A percentile compares a stretch with the other conserved stretches of the same genome.
Evolutionary conservation across 2,113 vertebrate genomes (phyloP).

Genomic region (Dolichotis patagonum): DNA sequence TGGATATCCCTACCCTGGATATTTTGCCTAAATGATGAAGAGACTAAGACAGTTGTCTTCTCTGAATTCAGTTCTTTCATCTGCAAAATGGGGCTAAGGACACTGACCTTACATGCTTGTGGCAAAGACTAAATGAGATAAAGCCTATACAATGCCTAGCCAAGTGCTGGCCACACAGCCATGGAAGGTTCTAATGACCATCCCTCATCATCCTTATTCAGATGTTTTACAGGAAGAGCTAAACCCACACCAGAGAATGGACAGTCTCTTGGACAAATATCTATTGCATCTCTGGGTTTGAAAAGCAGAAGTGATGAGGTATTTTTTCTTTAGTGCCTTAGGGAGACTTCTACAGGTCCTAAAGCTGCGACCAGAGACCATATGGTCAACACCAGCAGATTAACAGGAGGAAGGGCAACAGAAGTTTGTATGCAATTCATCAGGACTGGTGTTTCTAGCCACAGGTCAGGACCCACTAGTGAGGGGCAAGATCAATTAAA

Average conservation of each 20-base stretch:
- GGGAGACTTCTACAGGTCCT: not conserved
- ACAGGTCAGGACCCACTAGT: not conserved
- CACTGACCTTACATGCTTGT: not conserved
- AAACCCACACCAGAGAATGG: not conserved
- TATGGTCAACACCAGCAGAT: not conserved
- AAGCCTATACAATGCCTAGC: not conserved
- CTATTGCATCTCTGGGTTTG: not conserved
- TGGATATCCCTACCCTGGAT: not conserved
- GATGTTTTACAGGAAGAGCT: not conserved
- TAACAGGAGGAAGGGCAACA: not conserved
- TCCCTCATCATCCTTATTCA: not conserved
- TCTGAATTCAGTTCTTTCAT: not conserved
- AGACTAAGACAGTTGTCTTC: not conserved
- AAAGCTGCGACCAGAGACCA: not conserved
- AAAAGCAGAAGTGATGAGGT: not conserved
- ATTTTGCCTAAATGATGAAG: not conserved
- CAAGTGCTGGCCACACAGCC: accelerated
- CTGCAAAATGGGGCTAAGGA: not conserved
- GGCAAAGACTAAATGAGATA: not conserved
- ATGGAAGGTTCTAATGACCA: accelerated
- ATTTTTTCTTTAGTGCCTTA: not conserved
- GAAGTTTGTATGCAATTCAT: not conserved
- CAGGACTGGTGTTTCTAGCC: not conserved
- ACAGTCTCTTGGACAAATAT: not conserved
- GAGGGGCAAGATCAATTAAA: slow-evolving; percentile 1